Conservation (phyloP, 2,113 vertebrate species). For the Cebus imitator region DNA sequence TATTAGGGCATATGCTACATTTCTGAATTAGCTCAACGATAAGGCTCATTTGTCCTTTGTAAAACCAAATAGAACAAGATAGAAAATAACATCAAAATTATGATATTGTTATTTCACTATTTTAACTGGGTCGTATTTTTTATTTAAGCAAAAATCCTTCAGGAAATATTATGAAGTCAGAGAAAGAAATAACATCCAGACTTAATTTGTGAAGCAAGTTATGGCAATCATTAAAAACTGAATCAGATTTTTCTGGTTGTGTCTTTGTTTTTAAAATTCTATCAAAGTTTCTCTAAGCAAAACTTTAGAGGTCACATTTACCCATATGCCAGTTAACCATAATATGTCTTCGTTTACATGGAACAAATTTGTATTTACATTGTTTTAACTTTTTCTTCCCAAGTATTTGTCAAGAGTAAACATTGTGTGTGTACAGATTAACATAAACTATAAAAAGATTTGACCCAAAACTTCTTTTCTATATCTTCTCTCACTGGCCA, state of each 20-base stretch:
- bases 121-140: not conserved
- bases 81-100: conserved; percentile 23
- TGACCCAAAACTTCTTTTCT: not conserved
- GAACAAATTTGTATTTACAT: not conserved
- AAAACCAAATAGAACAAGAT: not conserved
- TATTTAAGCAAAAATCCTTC: not conserved
- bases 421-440: not conserved
- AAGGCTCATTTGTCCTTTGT: not conserved
- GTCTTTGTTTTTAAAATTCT: conserved; percentile 1
- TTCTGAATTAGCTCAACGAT: not conserved
- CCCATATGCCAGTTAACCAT: not conserved
- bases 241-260: not conserved
- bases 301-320: not conserved
- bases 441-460: not conserved
- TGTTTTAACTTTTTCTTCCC: not conserved
- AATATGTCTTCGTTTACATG: not conserved
- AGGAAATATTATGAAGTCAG: not conserved
- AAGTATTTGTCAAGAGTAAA: conserved; percentile 23
- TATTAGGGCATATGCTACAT: not conserved
- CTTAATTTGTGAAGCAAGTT: not conserved
- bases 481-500: not conserved
- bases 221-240: not conserved
- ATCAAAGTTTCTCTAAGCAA: conserved; percentile 14
- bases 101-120: not conserved
- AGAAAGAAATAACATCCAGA: not conserved